Conservation (phyloP, 2,888 invertebrate species). For the Melipona beecheii region DNA sequence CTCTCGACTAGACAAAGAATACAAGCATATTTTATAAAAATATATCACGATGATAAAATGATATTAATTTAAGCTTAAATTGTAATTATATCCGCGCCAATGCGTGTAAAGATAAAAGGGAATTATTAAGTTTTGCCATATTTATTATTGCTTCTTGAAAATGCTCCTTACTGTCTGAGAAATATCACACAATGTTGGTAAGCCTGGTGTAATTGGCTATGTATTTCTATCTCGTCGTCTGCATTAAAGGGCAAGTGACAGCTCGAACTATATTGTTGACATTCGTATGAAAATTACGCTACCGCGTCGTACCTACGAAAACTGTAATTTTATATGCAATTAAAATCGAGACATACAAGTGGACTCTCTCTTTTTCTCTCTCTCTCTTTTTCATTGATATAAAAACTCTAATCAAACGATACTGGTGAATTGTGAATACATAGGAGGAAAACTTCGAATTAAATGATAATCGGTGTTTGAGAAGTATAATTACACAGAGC, state of each 20-base stretch:
- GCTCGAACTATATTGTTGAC: constrained; percentile 69
- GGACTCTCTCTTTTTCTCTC: neutral
- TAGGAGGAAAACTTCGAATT: constrained; percentile 30
- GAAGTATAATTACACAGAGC: constrained; percentile 31
- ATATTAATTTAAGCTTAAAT: constrained; percentile 1
- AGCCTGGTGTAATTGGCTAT: constrained; percentile 55
- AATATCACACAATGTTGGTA: constrained; percentile 47
- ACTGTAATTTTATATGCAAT: constrained; percentile 54
- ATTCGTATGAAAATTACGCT: constrained; percentile 60
- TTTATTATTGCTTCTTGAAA: constrained; percentile 28
- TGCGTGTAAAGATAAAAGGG: neutral
- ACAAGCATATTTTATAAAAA: neutral
- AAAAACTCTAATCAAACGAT: constrained; percentile 6
- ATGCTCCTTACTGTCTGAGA: constrained; percentile 35
- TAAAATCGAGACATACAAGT: constrained; percentile 30
- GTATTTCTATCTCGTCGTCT: constrained; percentile 69
- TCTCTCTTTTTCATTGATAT: neutral
- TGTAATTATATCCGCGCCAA: neutral
- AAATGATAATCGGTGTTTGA: constrained; percentile 47
- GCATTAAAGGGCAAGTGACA: constrained; percentile 72
- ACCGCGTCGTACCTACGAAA: constrained; percentile 48
- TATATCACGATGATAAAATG: neutral
- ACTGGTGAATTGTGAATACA: constrained; percentile 11
- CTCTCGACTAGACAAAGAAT: neutral
- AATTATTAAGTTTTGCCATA: constrained; percentile 1